Base-by-base conservation (phyloP, 2,797 vertebrate genomes). In the Hylomyscus alleni region DNA sequence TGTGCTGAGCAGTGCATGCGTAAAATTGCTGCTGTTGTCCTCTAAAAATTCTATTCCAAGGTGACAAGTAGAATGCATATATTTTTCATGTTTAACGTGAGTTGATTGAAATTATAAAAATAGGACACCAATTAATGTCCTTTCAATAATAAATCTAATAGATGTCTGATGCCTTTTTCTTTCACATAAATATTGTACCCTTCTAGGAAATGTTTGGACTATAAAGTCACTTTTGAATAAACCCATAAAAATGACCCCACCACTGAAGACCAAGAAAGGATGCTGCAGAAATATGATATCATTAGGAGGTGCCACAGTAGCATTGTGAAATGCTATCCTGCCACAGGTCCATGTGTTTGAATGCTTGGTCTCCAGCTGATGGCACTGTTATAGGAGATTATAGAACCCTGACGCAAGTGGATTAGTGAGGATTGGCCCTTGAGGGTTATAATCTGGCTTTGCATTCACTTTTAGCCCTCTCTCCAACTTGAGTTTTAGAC, bases 1-100 rank as follows among this genome's bases (percentile, higher is more conserved):
- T 88, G 80, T 83, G 88, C 0, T 85, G 93, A 96, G 81, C 47
- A 91, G 86, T 87, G 50, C 47, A 67, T 88, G 67, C 40, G 34
- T 85, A 92, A 96, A 89, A 89, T 40, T 92, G 89, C 69, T 91
- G 80, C 56, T 91, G 76, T 26, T 90, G 87, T 72, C 86, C 80
- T 95, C 93, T 92, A 82, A 90, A 92, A 93, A 88, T 92, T 58
- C 58, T 95, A 26, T 88, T 80, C 22, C 94, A 95, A 97, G 93
- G 90, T 96, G 94, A 95, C 47, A 85, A 75, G 65, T 26, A 60
- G 31, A 86, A 96, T 62, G 75, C 65, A 83, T n/a, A 44, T 88
- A 80, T 17, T 97, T 93, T 93, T 84, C 31, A 34, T 50, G 4
- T 90, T 87, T 62, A 67, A 40, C 9, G 44, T n/a, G 34, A 90